Evolutionary conservation across 64 coral and sea anemone species (phyloP).

Genomic region (Pachyseris speciosa): DNA sequence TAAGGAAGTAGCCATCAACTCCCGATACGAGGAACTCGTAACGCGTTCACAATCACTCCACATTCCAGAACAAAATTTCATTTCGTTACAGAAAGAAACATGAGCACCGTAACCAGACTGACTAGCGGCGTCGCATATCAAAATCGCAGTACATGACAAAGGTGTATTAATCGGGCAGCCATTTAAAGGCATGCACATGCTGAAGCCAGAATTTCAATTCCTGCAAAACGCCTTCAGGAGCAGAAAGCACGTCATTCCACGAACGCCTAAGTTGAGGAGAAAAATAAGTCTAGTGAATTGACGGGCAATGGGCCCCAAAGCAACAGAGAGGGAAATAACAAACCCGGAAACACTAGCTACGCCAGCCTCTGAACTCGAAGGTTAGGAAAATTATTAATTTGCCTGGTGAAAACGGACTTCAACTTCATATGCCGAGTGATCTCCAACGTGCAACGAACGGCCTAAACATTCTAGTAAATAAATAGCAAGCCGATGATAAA

Average conservation of each 20-base stretch:
- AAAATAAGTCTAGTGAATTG: no score
- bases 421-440: background rate
- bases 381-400: background rate
- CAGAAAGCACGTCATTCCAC: constrained; percentile 17
- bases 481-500: constrained; percentile 6
- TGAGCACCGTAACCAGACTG: constrained; percentile 18
- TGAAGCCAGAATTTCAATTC: constrained; percentile 39
- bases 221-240: constrained; percentile 4
- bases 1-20: constrained; percentile 12
- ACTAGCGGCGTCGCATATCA: constrained; percentile 27
- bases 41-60: background rate
- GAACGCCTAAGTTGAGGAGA: background rate
- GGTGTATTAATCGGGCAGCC: constrained; percentile 27
- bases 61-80: background rate
- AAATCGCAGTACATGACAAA: background rate
- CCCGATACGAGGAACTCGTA: constrained; percentile 25
- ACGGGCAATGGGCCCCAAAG: background rate
- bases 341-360: constrained; percentile 17
- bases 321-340: constrained; percentile 18
- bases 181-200: constrained; percentile 74
- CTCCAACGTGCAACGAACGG: background rate
- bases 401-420: background rate
- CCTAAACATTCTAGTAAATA: background rate
- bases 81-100: background rate
- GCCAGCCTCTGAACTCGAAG: background rate